Percentiles rank a stretch among this genome's conserved stretches.
Conservation (phyloP, 2,113 vertebrate species). For the Platycercus adscitus region DNA sequence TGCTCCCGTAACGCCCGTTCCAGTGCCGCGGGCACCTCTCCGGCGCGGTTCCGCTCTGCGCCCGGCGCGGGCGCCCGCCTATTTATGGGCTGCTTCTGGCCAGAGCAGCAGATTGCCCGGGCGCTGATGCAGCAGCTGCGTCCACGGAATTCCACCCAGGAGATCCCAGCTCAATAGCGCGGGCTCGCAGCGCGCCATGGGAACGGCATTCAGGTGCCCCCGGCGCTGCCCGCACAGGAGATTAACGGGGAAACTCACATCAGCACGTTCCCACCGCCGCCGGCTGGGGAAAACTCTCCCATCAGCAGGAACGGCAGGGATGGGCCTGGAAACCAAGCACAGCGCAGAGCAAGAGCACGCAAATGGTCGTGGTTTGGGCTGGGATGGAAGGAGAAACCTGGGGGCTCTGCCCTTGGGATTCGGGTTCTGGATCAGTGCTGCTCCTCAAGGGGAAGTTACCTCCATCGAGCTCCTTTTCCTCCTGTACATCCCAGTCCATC, state of each 20-base stretch:
- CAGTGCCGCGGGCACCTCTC: not conserved
- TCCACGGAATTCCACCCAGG: constrained; percentile 79
- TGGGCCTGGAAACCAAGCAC: not conserved
- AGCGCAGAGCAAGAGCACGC: fast-evolving
- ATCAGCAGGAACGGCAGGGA: constrained; percentile 48
- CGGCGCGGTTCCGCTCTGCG: not conserved
- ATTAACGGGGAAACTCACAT: constrained; percentile 61
- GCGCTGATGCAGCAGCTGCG: constrained; percentile 88
- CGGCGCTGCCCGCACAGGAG: constrained; percentile 26
- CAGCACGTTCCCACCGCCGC: constrained; percentile 65
- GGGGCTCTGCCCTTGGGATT: not conserved
- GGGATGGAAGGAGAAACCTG: fast-evolving
- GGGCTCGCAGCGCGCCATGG: not conserved
- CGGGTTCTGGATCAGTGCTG: fast-evolving
- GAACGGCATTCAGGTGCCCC: not conserved
- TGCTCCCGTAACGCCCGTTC: not conserved
- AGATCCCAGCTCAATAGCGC: constrained; percentile 82
- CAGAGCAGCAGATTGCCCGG: constrained; percentile 82
- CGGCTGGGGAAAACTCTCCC: constrained; percentile 62
- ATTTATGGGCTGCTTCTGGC: constrained; percentile 86
- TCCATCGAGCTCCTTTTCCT: fast-evolving
- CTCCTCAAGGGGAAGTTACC: fast-evolving
- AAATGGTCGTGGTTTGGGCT: not conserved
- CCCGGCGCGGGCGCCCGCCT: constrained; percentile 34
- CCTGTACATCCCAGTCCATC: fast-evolving